Conservation (phyloP, 2,888 invertebrate species). For the Dryomyza anilis region DNA sequence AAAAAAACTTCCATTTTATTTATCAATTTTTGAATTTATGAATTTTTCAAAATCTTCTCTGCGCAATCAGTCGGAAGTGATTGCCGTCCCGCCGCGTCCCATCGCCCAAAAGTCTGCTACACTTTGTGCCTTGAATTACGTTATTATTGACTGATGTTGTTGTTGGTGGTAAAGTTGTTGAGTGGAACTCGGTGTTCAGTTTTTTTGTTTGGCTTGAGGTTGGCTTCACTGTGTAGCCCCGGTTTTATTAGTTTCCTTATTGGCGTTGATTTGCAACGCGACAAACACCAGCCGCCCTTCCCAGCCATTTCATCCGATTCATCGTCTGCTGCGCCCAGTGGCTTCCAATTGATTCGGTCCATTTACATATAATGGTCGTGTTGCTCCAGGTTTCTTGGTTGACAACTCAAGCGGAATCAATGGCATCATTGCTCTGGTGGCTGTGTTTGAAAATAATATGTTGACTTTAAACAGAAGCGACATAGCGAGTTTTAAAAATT, state of each 20-base stretch:
- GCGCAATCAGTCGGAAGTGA: slow-evolving; percentile 10
- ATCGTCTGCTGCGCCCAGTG: background rate
- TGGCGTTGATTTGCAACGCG: background rate
- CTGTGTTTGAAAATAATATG: background rate
- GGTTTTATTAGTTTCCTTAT: background rate
- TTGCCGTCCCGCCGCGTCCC: background rate
- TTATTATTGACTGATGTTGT: slow-evolving; percentile 8
- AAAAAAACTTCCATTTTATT: background rate
- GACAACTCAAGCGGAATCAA: slow-evolving; percentile 34
- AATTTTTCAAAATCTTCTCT: background rate
- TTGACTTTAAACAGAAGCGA: no score
- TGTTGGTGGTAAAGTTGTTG: background rate
- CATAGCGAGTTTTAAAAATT: no score
- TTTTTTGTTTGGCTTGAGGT: background rate
- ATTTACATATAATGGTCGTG: slow-evolving; percentile 15
- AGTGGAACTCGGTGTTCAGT: background rate
- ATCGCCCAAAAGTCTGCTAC: slow-evolving; percentile 5
- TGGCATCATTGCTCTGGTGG: slow-evolving; percentile 30
- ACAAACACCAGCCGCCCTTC: background rate
- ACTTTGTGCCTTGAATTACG: slow-evolving; percentile 11
- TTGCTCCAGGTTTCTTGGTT: slow-evolving; percentile 9
- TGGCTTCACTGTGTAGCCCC: background rate
- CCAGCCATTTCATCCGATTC: background rate
- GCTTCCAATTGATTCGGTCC: slow-evolving; percentile 11
- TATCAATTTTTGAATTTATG: slow-evolving; percentile 4